Evolutionary conservation across 2,113 vertebrate genomes (phyloP).

Genomic region (Crotalus horridus): DNA sequence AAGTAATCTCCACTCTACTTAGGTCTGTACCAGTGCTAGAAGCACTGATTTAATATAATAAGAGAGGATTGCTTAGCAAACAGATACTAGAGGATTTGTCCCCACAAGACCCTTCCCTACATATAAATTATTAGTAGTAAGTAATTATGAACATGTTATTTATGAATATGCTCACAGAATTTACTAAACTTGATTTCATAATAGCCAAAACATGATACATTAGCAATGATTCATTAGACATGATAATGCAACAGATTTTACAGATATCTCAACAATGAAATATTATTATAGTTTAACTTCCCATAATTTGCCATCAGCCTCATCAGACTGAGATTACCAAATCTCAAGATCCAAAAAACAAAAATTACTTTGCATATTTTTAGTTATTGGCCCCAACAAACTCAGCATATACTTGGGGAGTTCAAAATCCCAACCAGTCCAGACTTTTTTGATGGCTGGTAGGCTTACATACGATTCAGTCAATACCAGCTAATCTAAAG

Average conservation of each 20-base stretch:
- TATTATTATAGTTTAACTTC: not conserved
- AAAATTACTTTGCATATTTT: not conserved
- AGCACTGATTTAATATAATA: not conserved
- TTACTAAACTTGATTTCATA: not conserved
- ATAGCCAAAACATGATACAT: not conserved
- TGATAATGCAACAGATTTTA: not conserved
- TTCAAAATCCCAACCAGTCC: not conserved
- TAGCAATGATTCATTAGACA: not conserved
- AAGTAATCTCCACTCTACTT: slow-evolving; percentile 45
- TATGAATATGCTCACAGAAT: not conserved
- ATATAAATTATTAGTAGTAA: not conserved
- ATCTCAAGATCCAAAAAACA: not conserved
- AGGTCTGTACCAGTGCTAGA: not conserved
- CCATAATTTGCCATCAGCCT: not conserved
- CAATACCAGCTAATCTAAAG: too few relatives aligned
- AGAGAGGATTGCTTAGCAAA: not conserved
- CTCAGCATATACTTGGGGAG: not conserved
- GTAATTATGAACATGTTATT: not conserved
- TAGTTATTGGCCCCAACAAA: not conserved
- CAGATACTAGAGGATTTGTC: not conserved
- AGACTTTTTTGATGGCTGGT: not conserved
- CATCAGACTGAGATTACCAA: not conserved
- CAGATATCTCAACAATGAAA: not conserved
- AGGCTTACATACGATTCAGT: not conserved
- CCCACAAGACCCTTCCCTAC: not conserved